Evolutionary conservation across 2,113 vertebrate species (phyloP).

Genomic region (Brienomyrus longianalis): DNA sequence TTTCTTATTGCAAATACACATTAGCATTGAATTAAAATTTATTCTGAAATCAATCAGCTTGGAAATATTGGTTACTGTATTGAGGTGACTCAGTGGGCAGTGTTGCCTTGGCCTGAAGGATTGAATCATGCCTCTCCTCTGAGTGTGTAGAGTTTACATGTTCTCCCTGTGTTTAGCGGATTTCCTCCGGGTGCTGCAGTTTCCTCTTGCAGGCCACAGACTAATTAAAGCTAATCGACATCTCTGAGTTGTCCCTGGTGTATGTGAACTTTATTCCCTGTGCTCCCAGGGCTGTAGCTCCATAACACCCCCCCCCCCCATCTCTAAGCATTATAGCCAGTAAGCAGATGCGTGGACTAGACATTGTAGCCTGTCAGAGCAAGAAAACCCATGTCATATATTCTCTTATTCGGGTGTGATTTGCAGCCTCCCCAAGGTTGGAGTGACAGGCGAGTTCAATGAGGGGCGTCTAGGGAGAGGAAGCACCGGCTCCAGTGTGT

Average conservation of each 20-base stretch:
- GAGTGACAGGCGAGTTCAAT: background rate
- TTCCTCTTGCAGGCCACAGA: background rate
- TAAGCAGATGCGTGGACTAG: background rate
- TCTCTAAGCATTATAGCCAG: background rate
- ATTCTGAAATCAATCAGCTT: too few species aligned
- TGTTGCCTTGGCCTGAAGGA: background rate
- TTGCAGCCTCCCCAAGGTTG: slow-evolving; percentile 15
- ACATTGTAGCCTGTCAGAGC: background rate
- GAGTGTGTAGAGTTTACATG: background rate
- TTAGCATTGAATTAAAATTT: too few species aligned
- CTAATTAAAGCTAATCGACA: background rate
- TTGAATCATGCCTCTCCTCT: background rate
- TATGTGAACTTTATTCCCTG: background rate
- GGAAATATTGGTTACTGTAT: too few species aligned
- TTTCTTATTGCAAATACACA: too few species aligned
- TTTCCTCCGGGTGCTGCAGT: background rate
- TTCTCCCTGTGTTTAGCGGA: background rate
- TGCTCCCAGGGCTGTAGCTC: background rate
- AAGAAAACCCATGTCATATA: background rate
- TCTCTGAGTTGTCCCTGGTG: background rate
- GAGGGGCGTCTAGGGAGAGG: background rate
- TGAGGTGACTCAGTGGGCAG: too few species aligned
- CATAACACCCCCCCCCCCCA: background rate
- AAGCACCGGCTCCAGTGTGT: slow-evolving; percentile 18
- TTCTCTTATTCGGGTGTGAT: background rate